A percentile compares a stretch with the other conserved stretches of the same genome.
Evolutionary conservation across 2,113 vertebrate species (phyloP).

Genomic region (Antigone vipio): DNA sequence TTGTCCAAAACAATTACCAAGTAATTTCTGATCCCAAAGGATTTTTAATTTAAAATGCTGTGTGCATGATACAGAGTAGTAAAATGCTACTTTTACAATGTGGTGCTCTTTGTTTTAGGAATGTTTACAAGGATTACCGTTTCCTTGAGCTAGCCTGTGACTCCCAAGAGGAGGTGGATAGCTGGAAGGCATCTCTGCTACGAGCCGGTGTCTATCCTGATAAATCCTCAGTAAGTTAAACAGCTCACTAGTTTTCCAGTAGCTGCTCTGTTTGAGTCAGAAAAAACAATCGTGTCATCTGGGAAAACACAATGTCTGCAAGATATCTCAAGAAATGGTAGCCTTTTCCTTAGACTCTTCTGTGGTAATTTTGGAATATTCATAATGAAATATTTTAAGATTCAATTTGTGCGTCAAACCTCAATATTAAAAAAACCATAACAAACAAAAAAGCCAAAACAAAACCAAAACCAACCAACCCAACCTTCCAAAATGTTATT

Average conservation of each 20-base stretch:
- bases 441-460: not conserved
- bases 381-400: not conserved
- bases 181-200: conserved; percentile 94
- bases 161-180: conserved; percentile 90
- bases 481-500: not conserved
- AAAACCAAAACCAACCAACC: not conserved
- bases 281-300: not conserved
- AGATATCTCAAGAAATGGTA: not conserved
- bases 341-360: not conserved
- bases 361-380: not conserved
- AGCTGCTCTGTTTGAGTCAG: conserved; percentile 13
- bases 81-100: conserved; percentile 46
- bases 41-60: conserved; percentile 30
- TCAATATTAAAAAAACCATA: not conserved
- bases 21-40: not conserved
- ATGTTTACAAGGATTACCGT: conserved; percentile 95
- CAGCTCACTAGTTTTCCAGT: conserved; percentile 5
- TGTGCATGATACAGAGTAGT: not conserved
- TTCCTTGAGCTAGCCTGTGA: conserved; percentile 90
- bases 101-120: conserved; percentile 77
- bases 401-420: not conserved
- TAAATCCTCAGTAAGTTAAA: conserved; percentile 83
- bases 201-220: conserved; percentile 91
- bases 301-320: not conserved
- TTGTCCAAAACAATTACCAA: conserved; percentile 12